These are phyloP conservation scores for Ophonus ardosiacus DNA, from an alignment of 2,888 invertebrate genomes.

Conservation along the genomic window DNA sequence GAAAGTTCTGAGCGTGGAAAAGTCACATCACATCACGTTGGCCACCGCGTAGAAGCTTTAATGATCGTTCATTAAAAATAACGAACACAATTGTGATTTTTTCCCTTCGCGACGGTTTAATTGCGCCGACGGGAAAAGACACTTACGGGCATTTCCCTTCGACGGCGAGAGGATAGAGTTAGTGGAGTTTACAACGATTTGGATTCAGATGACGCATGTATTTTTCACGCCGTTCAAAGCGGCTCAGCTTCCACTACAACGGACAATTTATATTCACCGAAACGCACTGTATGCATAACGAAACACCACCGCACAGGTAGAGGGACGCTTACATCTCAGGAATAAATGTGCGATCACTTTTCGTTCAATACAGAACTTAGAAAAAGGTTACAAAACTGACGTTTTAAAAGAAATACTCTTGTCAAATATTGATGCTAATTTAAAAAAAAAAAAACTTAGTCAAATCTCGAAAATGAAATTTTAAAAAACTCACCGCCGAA, in stretches of 20 bases:
- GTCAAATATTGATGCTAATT: too few species aligned
- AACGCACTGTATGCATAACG: conserved; percentile 68
- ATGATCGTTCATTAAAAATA: not conserved
- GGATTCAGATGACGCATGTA: conserved; percentile 16
- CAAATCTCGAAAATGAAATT: too few species aligned
- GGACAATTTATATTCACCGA: conserved; percentile 69
- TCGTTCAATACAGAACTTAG: too few species aligned
- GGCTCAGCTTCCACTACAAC: conserved; percentile 68
- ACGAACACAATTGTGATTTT: not conserved
- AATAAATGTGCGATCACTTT: too few species aligned
- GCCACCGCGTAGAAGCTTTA: not conserved
- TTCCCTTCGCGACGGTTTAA: not conserved
- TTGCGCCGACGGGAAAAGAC: not conserved
- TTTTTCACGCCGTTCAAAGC: conserved; percentile 3
- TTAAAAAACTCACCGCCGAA: too few species aligned
- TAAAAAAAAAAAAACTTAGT: too few species aligned
- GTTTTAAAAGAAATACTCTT: too few species aligned
- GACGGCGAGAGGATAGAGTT: not conserved
- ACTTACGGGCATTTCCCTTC: not conserved
- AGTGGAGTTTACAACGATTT: not conserved
- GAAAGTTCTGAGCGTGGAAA: not conserved
- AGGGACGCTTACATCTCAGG: too few species aligned
- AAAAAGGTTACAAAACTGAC: too few species aligned
- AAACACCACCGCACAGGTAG: conserved; percentile 60
- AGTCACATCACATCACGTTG: not conserved